A percentile compares a stretch with the other conserved stretches of the same genome.
Evolutionary conservation across 2,797 vertebrate genomes (phyloP).

Genomic region (Poeciliopsis paucimaculata): DNA sequence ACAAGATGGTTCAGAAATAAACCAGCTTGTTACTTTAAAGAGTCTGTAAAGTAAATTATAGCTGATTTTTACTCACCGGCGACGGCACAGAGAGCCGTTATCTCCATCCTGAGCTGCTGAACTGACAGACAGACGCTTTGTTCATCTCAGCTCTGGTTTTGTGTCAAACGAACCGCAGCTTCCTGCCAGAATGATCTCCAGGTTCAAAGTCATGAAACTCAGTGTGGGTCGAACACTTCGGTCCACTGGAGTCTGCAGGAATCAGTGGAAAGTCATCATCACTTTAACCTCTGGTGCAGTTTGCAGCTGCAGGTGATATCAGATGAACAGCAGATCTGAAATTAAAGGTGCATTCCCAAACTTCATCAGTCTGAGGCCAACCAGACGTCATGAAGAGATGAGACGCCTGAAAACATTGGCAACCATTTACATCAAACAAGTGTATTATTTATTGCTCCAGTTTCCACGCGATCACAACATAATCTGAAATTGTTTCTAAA

Average conservation of each 20-base stretch:
- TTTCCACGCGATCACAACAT: too few relatives aligned
- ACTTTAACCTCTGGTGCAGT: too few relatives aligned
- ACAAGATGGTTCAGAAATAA: neutral
- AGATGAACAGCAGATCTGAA: too few relatives aligned
- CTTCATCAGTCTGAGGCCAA: too few relatives aligned
- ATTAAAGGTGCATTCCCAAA: too few relatives aligned
- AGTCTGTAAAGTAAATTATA: neutral
- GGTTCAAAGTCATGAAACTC: neutral
- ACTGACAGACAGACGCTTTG: neutral
- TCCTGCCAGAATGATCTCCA: constrained; percentile 5
- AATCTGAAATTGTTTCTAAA: too few relatives aligned
- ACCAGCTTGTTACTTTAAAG: too few relatives aligned
- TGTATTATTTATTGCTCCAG: too few relatives aligned
- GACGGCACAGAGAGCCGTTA: constrained; percentile 24
- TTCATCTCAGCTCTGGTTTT: neutral
- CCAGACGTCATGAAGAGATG: too few relatives aligned
- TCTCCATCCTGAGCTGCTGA: constrained; percentile 38
- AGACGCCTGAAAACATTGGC: too few relatives aligned
- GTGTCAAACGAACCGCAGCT: constrained; percentile 8
- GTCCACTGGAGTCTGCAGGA: neutral
- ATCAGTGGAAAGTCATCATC: neutral
- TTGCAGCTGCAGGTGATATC: too few relatives aligned
- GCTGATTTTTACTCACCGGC: constrained; percentile 36
- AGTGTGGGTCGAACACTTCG: neutral
- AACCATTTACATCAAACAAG: too few relatives aligned